Percentiles rank a stretch among this genome's conserved stretches.
phyloP scores from a whole-genome alignment of 2,113 vertebrate genomes.

The Cyanoderma ruficeps region DNA sequence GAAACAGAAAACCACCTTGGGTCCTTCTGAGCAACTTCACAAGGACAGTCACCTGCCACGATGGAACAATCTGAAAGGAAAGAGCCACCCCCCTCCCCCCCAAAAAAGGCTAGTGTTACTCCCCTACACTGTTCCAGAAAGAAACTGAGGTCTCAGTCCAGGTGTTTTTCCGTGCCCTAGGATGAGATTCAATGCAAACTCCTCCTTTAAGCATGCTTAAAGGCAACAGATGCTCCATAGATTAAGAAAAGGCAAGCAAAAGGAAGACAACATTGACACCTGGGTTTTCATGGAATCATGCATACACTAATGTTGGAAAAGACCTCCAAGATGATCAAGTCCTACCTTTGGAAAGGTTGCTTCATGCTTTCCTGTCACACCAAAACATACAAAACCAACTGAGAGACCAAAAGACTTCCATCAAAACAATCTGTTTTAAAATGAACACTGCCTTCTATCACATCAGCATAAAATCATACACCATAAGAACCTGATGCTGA shows the following conservation, averaged over 20 bases:
- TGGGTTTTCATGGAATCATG: not conserved
- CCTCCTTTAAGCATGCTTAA: not conserved
- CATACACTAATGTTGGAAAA: not conserved
- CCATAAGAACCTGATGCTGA: not conserved
- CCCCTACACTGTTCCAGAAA: not conserved
- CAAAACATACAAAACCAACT: not conserved
- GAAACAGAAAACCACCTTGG: not conserved
- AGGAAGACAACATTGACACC: not conserved
- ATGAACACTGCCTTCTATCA: not conserved
- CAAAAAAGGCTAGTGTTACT: not conserved
- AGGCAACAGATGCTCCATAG: not conserved
- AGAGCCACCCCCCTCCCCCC: rapidly evolving
- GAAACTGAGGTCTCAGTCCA: not conserved
- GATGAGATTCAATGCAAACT: not conserved
- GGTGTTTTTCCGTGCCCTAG: not conserved
- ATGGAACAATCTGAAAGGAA: not conserved
- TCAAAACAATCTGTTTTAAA: not conserved
- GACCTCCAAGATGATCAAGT: not conserved
- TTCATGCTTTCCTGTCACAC: not conserved
- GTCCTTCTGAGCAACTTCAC: not conserved
- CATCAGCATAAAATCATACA: not conserved
- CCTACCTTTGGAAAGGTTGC: not conserved
- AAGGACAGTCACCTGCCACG: not conserved
- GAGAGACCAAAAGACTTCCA: not conserved
- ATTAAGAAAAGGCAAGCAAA: not conserved